phyloP scores from a whole-genome alignment of 2,113 vertebrate species.

The Symphodus melops region DNA sequence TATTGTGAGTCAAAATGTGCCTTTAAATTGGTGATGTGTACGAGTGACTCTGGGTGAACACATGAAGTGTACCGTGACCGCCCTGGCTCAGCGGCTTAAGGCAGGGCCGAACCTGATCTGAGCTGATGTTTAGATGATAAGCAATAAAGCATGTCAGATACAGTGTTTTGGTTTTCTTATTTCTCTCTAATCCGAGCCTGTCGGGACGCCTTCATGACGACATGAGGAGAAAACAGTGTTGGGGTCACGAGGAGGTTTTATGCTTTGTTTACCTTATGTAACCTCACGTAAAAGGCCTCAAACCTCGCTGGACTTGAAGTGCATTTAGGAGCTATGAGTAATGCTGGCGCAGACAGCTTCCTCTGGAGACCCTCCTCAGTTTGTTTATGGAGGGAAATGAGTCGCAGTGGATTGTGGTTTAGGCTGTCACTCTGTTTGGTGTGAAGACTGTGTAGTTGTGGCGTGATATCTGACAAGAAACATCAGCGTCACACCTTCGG shows the following conservation, averaged over 20 bases:
- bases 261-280: not conserved
- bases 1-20: not conserved
- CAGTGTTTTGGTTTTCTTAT: not conserved
- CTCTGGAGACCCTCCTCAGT: conserved; percentile 32
- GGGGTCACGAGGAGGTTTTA: conserved; percentile 10
- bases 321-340: conserved; percentile 37
- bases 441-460: conserved; percentile 39
- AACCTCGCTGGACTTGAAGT: conserved; percentile 18
- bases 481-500: conserved; percentile 38
- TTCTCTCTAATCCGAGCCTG: not conserved
- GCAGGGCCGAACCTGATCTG: not conserved
- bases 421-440: conserved; percentile 29
- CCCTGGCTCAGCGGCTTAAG: not conserved
- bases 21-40: not conserved
- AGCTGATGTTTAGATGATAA: not conserved
- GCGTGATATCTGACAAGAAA: conserved; percentile 47
- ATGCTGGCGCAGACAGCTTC: conserved; percentile 28
- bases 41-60: not conserved
- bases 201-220: not conserved
- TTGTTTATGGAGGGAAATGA: conserved; percentile 69
- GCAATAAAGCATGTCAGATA: not conserved
- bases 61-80: not conserved
- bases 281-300: conserved; percentile 10
- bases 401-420: conserved; percentile 46
- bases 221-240: not conserved